phyloP scores from a whole-genome alignment of 1,140 invertebrate species.

The Penaeus chinensis region DNA sequence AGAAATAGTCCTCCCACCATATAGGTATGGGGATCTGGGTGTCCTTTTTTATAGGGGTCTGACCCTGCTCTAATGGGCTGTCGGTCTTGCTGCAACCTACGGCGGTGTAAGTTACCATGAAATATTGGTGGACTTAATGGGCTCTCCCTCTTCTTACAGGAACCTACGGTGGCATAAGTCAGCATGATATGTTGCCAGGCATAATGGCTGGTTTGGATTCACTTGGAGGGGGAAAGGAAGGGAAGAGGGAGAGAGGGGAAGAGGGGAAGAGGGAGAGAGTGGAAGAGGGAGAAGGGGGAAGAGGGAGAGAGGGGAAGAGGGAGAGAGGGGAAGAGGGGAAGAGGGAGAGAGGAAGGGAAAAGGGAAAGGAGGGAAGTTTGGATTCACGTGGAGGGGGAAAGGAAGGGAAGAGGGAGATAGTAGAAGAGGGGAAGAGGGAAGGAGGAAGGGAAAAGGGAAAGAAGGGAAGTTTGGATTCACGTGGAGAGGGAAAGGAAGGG shows the following conservation, averaged over 20 bases:
- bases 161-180: conserved; percentile 34
- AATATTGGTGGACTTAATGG: conserved; percentile 52
- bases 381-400: not conserved
- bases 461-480: conserved; percentile 12
- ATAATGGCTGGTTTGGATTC: conserved; percentile 30
- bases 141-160: conserved; percentile 35
- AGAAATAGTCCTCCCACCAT: too few relatives aligned
- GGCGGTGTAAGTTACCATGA: conserved; percentile 45
- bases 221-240: not conserved
- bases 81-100: conserved; percentile 47
- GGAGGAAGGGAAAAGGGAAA: not conserved
- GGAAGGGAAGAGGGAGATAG: not conserved
- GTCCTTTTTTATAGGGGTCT: conserved; percentile 45
- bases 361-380: not conserved
- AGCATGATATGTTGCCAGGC: conserved; percentile 25
- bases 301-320: not conserved
- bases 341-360: not conserved
- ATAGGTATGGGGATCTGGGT: conserved; percentile 17
- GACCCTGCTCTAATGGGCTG: conserved; percentile 46
- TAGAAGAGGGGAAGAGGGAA: not conserved
- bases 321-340: not conserved
- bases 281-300: not conserved
- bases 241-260: not conserved
- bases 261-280: too few relatives aligned
- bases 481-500: not conserved